Evolutionary conservation across 92 coral and sea anemone genomes (phyloP).

Genomic region (Ricordea florida): DNA sequence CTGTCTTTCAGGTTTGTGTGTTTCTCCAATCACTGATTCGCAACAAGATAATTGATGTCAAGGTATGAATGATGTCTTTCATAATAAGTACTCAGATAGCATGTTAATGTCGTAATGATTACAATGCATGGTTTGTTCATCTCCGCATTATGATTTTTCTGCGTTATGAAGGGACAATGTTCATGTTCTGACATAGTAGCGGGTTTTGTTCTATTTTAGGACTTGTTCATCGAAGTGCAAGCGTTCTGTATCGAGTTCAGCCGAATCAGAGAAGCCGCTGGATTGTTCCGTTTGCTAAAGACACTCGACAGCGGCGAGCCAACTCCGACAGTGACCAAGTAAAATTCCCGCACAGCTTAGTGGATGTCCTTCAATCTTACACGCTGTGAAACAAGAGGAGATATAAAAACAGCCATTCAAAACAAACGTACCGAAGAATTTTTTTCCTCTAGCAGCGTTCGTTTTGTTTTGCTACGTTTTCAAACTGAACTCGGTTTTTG

Average conservation of each 20-base stretch:
- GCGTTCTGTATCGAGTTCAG: slow-evolving; percentile 99
- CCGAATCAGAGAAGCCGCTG: slow-evolving; percentile 96
- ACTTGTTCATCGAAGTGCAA: slow-evolving; percentile 94
- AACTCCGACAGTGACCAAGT: slow-evolving; percentile 25
- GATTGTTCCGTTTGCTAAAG: slow-evolving; percentile 87
- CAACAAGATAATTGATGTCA: slow-evolving; percentile 95
- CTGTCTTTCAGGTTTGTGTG: slow-evolving; percentile 94
- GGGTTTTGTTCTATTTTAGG: slow-evolving; percentile 44
- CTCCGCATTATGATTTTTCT: too few relatives aligned
- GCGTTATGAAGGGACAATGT: too few relatives aligned
- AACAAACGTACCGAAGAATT: too few relatives aligned
- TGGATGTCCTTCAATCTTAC: not conserved
- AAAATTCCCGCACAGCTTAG: not conserved
- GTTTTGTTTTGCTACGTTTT: too few relatives aligned
- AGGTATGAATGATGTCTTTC: slow-evolving; percentile 49
- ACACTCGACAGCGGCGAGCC: slow-evolving; percentile 93
- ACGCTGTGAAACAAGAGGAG: too few relatives aligned
- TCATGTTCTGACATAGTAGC: too few relatives aligned
- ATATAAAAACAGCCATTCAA: too few relatives aligned
- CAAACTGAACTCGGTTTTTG: too few relatives aligned
- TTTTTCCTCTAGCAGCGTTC: too few relatives aligned
- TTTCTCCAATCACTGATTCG: slow-evolving; percentile 97
- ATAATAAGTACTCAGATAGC: not conserved
- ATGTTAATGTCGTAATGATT: too few relatives aligned
- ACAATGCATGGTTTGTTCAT: too few relatives aligned